Conservation (phyloP, 2,113 vertebrate genomes). For the Macroglossus sobrinus region DNA sequence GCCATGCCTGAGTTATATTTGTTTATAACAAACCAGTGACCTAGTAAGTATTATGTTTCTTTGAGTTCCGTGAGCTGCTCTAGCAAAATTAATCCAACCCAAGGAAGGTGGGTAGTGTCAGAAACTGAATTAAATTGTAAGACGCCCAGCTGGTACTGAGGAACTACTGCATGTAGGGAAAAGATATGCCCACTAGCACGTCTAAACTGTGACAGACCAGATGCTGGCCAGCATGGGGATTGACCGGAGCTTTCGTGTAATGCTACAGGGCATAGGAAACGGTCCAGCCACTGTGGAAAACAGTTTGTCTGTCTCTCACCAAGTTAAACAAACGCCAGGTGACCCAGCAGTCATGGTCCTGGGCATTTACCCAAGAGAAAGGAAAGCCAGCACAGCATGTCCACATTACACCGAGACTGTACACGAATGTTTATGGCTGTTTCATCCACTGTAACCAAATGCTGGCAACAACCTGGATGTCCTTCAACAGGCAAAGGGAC, state of each 20-base stretch:
- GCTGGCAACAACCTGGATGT: background rate
- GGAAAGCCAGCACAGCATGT: rapidly evolving
- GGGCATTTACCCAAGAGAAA: background rate
- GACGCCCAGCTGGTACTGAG: background rate
- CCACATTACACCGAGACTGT: background rate
- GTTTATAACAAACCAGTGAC: background rate
- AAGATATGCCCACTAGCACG: background rate
- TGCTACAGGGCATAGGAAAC: too few species aligned
- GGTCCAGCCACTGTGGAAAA: background rate
- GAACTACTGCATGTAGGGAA: background rate
- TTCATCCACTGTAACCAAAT: background rate
- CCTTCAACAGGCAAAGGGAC: background rate
- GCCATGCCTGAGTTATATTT: background rate
- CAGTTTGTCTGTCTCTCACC: background rate
- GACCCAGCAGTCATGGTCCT: background rate
- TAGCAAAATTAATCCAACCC: too few species aligned
- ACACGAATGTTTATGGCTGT: too few species aligned
- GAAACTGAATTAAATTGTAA: background rate
- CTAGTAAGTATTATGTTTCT: background rate
- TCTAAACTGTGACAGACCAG: background rate
- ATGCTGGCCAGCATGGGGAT: background rate
- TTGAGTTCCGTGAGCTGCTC: background rate
- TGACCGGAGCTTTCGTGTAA: rapidly evolving
- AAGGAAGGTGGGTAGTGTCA: background rate
- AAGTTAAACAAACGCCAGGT: background rate